phyloP scores from a whole-genome alignment of 2,888 invertebrate species.

The Eucriotettix oculatus region DNA sequence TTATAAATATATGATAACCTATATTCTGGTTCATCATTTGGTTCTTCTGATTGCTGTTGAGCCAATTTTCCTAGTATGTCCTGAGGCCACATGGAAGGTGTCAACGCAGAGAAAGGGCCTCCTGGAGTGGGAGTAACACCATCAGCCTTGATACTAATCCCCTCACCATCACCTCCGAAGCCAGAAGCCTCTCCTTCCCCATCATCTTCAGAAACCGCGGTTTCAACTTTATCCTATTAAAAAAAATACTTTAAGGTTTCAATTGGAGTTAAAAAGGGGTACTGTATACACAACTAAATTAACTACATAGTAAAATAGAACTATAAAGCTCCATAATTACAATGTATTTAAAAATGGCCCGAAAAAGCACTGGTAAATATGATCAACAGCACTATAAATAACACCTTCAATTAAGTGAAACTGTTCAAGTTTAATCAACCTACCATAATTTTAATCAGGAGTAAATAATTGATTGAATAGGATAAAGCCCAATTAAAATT shows the following conservation, averaged over 20 bases:
- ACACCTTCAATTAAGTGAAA: no score
- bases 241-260: not conserved
- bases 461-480: no score
- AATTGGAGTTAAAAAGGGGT: not conserved
- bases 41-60: conserved; percentile 53
- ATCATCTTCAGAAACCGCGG: conserved; percentile 60
- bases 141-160: conserved; percentile 48
- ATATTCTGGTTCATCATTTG: conserved; percentile 50
- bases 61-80: conserved; percentile 70
- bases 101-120: conserved; percentile 86
- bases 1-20: conserved; percentile 26
- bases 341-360: not conserved
- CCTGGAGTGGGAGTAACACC: conserved; percentile 61
- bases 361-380: not conserved
- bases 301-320: not conserved
- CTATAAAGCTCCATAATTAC: not conserved
- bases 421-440: no score
- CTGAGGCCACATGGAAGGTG: conserved; percentile 94
- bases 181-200: conserved; percentile 39
- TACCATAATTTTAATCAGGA: no score
- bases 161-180: conserved; percentile 45
- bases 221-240: conserved; percentile 55
- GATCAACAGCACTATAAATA: not conserved
- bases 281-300: not conserved
- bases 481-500: no score